Base-by-base conservation (phyloP, 2,113 vertebrate genomes). In the Hippocampus mohnikei region DNA sequence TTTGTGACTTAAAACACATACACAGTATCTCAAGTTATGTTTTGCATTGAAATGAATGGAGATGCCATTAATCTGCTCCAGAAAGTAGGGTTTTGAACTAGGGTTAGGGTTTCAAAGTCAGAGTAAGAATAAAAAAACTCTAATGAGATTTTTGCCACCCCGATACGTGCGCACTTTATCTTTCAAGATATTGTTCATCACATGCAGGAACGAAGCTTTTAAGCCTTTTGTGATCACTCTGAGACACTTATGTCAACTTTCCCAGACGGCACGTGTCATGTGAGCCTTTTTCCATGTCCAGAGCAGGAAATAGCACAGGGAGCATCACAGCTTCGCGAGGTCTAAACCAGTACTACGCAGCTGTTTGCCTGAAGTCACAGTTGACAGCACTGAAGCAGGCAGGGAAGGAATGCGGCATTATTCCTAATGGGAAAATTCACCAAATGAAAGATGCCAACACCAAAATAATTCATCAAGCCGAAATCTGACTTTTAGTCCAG, bases 341-440 rank as follows among this genome's bases (percentile, higher is more conserved):
- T 81, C 76, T 81, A 84, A 88, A 87, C 74, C 77, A 75, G 55
- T 78, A 85, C 78, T 72, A 68, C 76, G 80, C 88, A 90, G 88
- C 86, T 90, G 89, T 73, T 68, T 78, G 73, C 65, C 42, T n/a
- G 7, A 70, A 79, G 67, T 81, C 77, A 81, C 66, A 60, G 44
- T 40, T 10, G 25, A 67, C 72, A 67, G 56, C 74, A 62, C 58
- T 67, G 48, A 29, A n/a, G 20, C 41, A 66, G 23, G 2, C 67
- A 37, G 56, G 74, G 72, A 71, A 81, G 77, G 80, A 76, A 84
- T 81, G 80, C 0, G 12, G 12, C 63, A 68, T 74, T 75, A 68
- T 75, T 75, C 62, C 52, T 73, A 55, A 74, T 70, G 65, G 69
- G 58, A 66, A 79, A 64, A 66, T 56, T 76, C 64, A 66, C 72